Evolutionary conservation across 2,888 invertebrate species (phyloP), one percentile per base, ranked within the genome.

Genomic region (Salticus scenicus): DNA sequence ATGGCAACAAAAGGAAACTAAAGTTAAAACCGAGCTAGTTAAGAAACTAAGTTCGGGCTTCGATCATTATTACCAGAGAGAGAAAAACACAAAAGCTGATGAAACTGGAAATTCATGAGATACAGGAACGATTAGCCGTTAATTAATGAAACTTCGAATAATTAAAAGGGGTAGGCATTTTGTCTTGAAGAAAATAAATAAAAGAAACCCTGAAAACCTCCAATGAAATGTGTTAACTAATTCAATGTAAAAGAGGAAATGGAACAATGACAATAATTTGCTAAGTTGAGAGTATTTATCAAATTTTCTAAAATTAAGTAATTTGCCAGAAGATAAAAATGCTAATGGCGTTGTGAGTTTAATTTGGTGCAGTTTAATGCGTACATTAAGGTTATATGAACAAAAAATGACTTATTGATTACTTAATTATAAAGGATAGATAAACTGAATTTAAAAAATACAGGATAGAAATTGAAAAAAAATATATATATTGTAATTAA

Each of bases 1-100:
- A 2, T 14, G 10, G 2, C 42, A 17, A 47, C 42, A 47, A 47
- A 47, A 17, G 42, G 17, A 10, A 37, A 37, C 37, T 37, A 10
- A 47, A 47, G 42, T 17, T 47, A 17, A 47, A 47, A 47, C 17
- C 7, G 17, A 14, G 7, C 17, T 7, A 47, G 42, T 47, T 47
- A 47, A 47, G 42, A 47, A 47, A 47, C 42, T 47, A 17, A 17
- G 42, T 14, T 2, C 1, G 17, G 17, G 42, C 17, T 47, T 17
- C 42, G 42, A 47, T 47, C 42, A 47, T 47, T 17, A 47, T 47
- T 7, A 47, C 42, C 42, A 47, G 42, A 14, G 42, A 47, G 17
- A 17, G 42, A 47, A 47, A 47, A 47, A 47, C 42, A 47, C 42
- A 47, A 47, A 47, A 47, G 42, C 42, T 47, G 42, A 47, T 47